Percentiles rank a stretch among this genome's conserved stretches.
phyloP scores from a whole-genome alignment of 2,888 invertebrate genomes.

The Epistrophe grossulariae region DNA sequence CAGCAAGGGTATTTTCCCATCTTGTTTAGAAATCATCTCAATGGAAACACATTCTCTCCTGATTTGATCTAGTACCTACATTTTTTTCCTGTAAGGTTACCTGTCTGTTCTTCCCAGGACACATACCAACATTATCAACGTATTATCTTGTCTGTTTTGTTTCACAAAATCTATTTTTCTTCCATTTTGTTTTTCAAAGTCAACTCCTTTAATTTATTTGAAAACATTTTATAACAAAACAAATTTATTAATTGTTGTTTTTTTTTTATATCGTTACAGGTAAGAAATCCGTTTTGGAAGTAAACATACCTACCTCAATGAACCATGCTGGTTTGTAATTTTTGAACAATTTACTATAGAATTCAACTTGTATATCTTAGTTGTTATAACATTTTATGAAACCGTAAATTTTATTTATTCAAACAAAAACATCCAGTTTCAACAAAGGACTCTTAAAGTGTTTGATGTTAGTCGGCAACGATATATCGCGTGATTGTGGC shows the following conservation, averaged over 20 bases:
- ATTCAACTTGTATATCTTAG: too few species aligned
- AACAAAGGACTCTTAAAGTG: slow-evolving; percentile 54
- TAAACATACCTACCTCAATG: neutral
- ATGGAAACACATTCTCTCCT: too few species aligned
- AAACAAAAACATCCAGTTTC: slow-evolving; percentile 50
- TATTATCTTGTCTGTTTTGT: too few species aligned
- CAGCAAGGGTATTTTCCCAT: too few species aligned
- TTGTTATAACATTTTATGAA: neutral
- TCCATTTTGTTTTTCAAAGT: too few species aligned
- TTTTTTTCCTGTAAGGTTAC: too few species aligned
- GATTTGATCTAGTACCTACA: too few species aligned
- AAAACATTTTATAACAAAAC: neutral
- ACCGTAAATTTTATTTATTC: slow-evolving; percentile 48
- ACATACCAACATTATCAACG: too few species aligned
- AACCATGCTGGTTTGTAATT: slow-evolving; percentile 10
- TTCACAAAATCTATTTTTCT: too few species aligned
- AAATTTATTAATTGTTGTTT: neutral
- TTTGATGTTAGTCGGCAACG: slow-evolving; percentile 64
- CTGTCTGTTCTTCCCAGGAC: too few species aligned
- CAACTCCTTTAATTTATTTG: neutral
- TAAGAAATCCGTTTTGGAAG: slow-evolving; percentile 19
- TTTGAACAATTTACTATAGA: neutral
- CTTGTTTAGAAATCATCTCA: too few species aligned
- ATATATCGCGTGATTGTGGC: slow-evolving; percentile 62
- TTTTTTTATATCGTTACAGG: slow-evolving; percentile 50